These are phyloP conservation scores for Leptinotarsa juncta DNA, from an alignment of 2,888 invertebrate genomes.

Conservation along the genomic window DNA sequence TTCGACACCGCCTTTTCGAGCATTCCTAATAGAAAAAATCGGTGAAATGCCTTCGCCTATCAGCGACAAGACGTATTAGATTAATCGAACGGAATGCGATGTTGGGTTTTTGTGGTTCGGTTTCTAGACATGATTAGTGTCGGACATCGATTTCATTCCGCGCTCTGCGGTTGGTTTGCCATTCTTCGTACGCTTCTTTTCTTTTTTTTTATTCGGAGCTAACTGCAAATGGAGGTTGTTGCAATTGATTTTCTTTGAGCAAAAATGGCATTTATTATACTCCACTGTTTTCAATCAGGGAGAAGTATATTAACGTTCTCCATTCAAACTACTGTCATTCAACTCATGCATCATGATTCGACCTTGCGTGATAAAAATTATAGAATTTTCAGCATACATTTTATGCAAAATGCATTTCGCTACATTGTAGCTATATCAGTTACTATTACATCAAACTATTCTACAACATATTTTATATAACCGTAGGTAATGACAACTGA, in stretches of 20 bases:
- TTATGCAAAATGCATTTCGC: no score
- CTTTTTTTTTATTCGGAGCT: neutral
- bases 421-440: no score
- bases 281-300: neutral
- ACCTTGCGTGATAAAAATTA: no score
- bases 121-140: slow-evolving; percentile 2
- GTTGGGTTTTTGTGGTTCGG: neutral
- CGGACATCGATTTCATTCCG: slow-evolving; percentile 2
- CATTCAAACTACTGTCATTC: no score
- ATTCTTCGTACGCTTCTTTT: neutral
- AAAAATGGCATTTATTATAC: neutral
- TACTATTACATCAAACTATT: no score
- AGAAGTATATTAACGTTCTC: no score
- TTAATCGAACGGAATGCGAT: neutral
- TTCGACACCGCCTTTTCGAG: no score
- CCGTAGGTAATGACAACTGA: no score
- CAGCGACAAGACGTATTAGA: slow-evolving; percentile 2
- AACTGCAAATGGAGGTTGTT: neutral
- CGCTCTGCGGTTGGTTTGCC: neutral
- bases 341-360: no score
- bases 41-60: neutral
- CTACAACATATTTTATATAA: no score
- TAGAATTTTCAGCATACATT: no score
- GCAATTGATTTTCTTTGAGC: neutral
- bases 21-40: neutral